phyloP scores from a whole-genome alignment of 2,113 vertebrate species.

The Psilopogon haemacephalus region DNA sequence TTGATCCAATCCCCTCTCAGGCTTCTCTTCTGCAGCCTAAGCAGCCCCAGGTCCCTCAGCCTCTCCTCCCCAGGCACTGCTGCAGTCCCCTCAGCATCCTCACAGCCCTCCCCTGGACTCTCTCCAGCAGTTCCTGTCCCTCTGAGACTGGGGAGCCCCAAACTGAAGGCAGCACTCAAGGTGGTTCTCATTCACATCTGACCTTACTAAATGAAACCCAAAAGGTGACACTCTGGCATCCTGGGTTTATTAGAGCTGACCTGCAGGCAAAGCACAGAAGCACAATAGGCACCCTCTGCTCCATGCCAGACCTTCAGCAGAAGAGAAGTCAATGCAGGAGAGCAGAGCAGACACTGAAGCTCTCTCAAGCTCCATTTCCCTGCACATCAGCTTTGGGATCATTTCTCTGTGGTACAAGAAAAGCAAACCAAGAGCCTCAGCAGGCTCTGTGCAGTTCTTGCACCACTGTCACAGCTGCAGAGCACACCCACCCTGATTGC shows the following conservation, averaged over 20 bases:
- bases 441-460: conserved; percentile 84
- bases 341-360: conserved; percentile 80
- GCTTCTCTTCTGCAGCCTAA: no score
- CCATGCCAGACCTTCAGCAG: conserved; percentile 82
- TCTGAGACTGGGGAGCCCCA: not conserved
- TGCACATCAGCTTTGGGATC: conserved; percentile 81
- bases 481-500: conserved; percentile 85
- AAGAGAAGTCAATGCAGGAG: conserved; percentile 78
- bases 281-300: conserved; percentile 83
- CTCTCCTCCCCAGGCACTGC: no score
- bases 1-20: no score
- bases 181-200: not conserved
- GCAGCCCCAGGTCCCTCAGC: no score
- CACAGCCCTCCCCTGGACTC: no score
- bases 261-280: conserved; percentile 84
- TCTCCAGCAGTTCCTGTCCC: no score
- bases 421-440: conserved; percentile 73
- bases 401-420: conserved; percentile 82
- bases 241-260: conserved; percentile 86
- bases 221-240: conserved; percentile 78
- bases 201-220: conserved; percentile 78
- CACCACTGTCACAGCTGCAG: conserved; percentile 86
- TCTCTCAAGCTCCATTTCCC: conserved; percentile 80
- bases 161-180: no score
- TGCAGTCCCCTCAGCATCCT: no score